Evolutionary conservation across 2,888 invertebrate genomes (phyloP).

Genomic region (Pterobdella sp.): DNA sequence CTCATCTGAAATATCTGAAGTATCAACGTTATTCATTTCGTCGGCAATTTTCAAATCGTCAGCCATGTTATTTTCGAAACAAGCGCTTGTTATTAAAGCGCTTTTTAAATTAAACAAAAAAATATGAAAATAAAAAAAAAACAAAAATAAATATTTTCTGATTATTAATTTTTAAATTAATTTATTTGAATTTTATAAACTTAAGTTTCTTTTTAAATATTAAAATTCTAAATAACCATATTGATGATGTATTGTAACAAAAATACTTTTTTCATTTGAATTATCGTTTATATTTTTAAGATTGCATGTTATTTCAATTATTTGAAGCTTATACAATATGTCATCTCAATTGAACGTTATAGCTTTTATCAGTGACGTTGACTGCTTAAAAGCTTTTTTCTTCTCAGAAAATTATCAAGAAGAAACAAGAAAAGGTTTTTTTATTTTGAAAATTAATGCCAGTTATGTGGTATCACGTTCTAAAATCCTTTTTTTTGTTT

Average conservation of each 20-base stretch:
- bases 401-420: slow-evolving; percentile 32
- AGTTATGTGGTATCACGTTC: background rate
- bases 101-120: too few species aligned
- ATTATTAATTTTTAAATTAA: background rate
- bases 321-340: slow-evolving; percentile 29
- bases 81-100: background rate
- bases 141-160: background rate
- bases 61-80: background rate
- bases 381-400: slow-evolving; percentile 33
- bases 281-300: background rate
- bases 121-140: background rate
- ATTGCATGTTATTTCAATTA: background rate
- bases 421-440: slow-evolving; percentile 20
- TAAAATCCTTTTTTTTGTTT: slow-evolving; percentile 5
- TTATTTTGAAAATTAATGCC: background rate
- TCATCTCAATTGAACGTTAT: slow-evolving; percentile 36
- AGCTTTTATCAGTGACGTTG: slow-evolving; percentile 34
- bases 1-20: background rate
- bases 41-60: background rate
- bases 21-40: background rate
- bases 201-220: background rate
- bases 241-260: background rate
- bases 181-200: background rate
- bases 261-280: too few species aligned
- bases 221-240: background rate